phyloP scores from a whole-genome alignment of 2,888 invertebrate species.

The Trissoscelio sp. region DNA sequence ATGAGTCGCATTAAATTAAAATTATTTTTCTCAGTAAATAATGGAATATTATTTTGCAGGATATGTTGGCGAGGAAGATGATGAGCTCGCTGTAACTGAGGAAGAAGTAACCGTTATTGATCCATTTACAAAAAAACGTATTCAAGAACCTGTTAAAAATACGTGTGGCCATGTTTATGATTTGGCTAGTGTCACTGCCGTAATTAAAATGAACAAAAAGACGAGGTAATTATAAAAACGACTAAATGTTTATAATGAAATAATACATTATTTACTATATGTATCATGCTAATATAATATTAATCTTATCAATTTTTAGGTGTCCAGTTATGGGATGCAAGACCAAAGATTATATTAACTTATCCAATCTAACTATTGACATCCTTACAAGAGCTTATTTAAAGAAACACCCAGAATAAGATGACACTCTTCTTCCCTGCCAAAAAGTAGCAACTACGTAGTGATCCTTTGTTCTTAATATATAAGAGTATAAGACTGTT shows the following conservation, averaged over 20 bases:
- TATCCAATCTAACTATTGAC: constrained; percentile 73
- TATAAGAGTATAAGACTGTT: constrained; percentile 14
- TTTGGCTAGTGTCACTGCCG: constrained; percentile 72
- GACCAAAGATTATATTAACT: constrained; percentile 71
- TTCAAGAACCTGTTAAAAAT: constrained; percentile 80
- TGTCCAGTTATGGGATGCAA: constrained; percentile 80
- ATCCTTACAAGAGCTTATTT: constrained; percentile 76
- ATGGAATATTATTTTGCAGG: not conserved
- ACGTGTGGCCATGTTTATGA: constrained; percentile 80
- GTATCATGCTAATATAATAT: too few relatives aligned
- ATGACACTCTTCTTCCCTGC: not conserved
- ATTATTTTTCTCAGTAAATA: too few relatives aligned
- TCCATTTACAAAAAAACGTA: constrained; percentile 79
- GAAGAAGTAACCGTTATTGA: constrained; percentile 77
- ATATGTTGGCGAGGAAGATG: constrained; percentile 61
- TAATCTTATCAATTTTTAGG: constrained; percentile 69
- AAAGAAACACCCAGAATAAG: constrained; percentile 71
- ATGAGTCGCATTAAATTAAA: too few relatives aligned
- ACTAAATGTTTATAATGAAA: too few relatives aligned
- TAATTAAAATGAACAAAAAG: constrained; percentile 74
- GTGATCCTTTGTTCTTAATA: not conserved
- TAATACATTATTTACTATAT: too few relatives aligned
- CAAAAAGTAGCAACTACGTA: constrained; percentile 20
- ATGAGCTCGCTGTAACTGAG: constrained; percentile 75
- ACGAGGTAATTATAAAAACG: constrained; percentile 76